Evolutionary conservation across 2,797 vertebrate species (phyloP).

Genomic region (Amniataba percoides): DNA sequence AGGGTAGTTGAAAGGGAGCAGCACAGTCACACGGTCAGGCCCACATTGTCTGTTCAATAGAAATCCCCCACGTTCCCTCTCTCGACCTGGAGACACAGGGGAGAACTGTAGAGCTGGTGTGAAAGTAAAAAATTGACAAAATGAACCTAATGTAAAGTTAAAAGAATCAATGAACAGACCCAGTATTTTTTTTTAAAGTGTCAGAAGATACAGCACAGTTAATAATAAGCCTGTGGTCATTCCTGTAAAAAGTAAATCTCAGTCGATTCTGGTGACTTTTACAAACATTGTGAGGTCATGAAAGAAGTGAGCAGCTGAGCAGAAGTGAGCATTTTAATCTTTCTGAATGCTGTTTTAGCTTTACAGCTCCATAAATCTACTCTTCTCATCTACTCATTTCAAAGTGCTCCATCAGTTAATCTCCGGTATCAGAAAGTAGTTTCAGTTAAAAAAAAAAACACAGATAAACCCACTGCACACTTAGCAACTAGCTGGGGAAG

Average conservation of each 20-base stretch:
- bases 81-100: not conserved
- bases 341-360: not conserved
- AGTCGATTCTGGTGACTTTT: not conserved
- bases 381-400: not conserved
- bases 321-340: not conserved
- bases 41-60: constrained; percentile 50
- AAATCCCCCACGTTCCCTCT: constrained; percentile 40
- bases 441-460: not conserved
- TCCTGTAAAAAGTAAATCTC: not conserved
- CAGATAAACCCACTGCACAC: not conserved
- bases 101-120: constrained; percentile 4
- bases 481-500: not conserved
- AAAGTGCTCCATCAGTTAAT: too few species aligned
- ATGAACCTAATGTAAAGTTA: not conserved
- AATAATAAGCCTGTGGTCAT: not conserved
- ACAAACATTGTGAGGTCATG: not conserved
- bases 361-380: not conserved
- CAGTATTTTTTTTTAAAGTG: constrained; percentile 3
- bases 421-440: not conserved
- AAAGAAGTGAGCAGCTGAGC: too few species aligned
- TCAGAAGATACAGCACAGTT: not conserved
- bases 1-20: constrained; percentile 66
- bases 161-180: not conserved
- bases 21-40: constrained; percentile 45
- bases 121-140: constrained; percentile 3